phyloP scores from a whole-genome alignment of 2,888 invertebrate species.

The Eubasilissa splendida region DNA sequence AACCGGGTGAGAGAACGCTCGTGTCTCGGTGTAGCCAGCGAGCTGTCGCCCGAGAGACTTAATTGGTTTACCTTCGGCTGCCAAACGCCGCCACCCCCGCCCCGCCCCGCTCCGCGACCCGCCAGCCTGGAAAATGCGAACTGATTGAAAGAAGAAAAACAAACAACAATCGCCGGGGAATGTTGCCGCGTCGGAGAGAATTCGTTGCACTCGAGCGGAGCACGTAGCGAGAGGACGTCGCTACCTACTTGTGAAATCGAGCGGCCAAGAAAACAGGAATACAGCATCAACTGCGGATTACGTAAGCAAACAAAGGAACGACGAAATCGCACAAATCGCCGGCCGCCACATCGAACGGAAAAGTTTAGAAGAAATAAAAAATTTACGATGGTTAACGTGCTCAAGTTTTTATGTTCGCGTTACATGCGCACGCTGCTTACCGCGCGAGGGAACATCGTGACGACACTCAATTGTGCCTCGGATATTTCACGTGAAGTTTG shows the following conservation, averaged over 20 bases:
- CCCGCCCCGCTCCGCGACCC: constrained; percentile 5
- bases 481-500: too few relatives aligned
- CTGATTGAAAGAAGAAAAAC: constrained; percentile 57
- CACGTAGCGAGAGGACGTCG: constrained; percentile 42
- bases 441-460: too few relatives aligned
- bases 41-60: constrained; percentile 51
- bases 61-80: constrained; percentile 56
- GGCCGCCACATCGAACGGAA: background rate
- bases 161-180: constrained; percentile 49
- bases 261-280: constrained; percentile 48
- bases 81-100: constrained; percentile 40
- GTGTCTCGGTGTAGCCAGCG: constrained; percentile 37
- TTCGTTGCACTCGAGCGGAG: constrained; percentile 48
- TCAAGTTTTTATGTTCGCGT: too few relatives aligned
- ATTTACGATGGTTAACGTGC: too few relatives aligned
- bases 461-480: too few relatives aligned
- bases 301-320: constrained; percentile 27
- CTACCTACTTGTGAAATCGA: constrained; percentile 53
- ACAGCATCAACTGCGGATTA: constrained; percentile 29
- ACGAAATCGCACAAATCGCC: background rate
- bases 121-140: constrained; percentile 54
- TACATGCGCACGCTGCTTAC: too few relatives aligned
- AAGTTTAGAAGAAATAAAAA: too few relatives aligned
- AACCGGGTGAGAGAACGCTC: constrained; percentile 37
- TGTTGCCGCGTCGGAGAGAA: constrained; percentile 45